Evolutionary conservation across 1,140 invertebrate genomes (phyloP).

Genomic region (Vollenhovia emeryi): DNA sequence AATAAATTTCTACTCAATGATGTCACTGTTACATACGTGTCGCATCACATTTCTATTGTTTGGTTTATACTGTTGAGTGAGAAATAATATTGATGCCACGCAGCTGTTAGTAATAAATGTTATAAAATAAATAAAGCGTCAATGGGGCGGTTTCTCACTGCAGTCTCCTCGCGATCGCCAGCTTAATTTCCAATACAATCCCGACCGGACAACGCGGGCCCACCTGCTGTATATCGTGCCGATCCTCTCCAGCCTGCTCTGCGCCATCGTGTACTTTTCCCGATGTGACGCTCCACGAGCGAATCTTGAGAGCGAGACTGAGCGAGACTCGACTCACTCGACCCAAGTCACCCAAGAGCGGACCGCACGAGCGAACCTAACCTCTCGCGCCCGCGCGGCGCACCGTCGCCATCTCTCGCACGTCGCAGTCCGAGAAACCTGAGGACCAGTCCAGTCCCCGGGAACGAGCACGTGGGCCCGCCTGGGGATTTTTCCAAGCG

Average conservation of each 20-base stretch:
- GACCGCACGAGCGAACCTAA: not conserved
- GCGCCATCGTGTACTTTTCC: slow-evolving; percentile 84
- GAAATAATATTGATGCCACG: no score
- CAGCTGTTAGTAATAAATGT: no score
- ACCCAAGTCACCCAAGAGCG: no score
- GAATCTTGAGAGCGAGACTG: no score
- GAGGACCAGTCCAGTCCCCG: not conserved
- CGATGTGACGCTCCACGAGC: not conserved
- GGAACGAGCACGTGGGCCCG: not conserved
- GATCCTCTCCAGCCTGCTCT: slow-evolving; percentile 90
- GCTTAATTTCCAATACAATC: slow-evolving; percentile 6
- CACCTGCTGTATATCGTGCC: slow-evolving; percentile 91
- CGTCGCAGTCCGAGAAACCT: not conserved
- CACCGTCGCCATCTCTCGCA: not conserved
- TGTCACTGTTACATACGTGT: no score
- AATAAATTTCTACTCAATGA: no score
- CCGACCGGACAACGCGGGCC: not conserved
- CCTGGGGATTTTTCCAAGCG: not conserved
- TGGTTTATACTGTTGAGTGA: no score
- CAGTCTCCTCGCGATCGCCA: not conserved
- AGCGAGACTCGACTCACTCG: no score
- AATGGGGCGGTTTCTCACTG: not conserved
- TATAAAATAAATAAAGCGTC: slow-evolving; percentile 5
- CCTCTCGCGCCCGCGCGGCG: not conserved
- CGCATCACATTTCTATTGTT: no score